A percentile compares a stretch with the other conserved stretches of the same genome.
phyloP scores from a whole-genome alignment of 2,888 invertebrate genomes.

The Amphipyra berbera region DNA sequence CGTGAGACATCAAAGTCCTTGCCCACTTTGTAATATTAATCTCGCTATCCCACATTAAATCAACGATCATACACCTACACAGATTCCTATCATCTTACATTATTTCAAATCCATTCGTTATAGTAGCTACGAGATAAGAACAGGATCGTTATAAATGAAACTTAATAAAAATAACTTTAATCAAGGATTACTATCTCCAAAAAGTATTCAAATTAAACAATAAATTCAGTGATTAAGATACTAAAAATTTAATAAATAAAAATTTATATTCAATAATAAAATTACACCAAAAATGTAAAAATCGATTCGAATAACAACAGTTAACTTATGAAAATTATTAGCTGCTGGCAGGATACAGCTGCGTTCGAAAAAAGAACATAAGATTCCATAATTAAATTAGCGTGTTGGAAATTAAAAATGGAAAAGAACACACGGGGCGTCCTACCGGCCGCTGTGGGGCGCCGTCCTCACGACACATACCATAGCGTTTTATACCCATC shows the following conservation, averaged over 20 bases:
- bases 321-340: slow-evolving; percentile 78
- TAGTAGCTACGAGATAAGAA: slow-evolving; percentile 53
- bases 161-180: slow-evolving; percentile 60
- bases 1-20: slow-evolving; percentile 78
- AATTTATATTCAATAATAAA: slow-evolving; percentile 53
- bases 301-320: slow-evolving; percentile 68
- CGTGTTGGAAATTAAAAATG: slow-evolving; percentile 84
- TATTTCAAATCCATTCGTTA: slow-evolving; percentile 64
- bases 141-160: slow-evolving; percentile 56
- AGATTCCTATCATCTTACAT: slow-evolving; percentile 61
- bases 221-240: slow-evolving; percentile 58
- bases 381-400: slow-evolving; percentile 88
- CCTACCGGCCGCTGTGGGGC: slow-evolving; percentile 83
- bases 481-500: slow-evolving; percentile 86
- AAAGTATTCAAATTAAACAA: slow-evolving; percentile 54
- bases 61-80: slow-evolving; percentile 75
- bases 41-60: slow-evolving; percentile 72
- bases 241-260: slow-evolving; percentile 56
- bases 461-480: slow-evolving; percentile 85
- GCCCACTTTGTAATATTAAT: slow-evolving; percentile 78
- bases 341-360: slow-evolving; percentile 83
- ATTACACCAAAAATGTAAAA: slow-evolving; percentile 58
- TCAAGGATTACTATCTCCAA: slow-evolving; percentile 53
- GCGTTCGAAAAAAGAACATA: slow-evolving; percentile 72
- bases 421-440: slow-evolving; percentile 75